These are phyloP conservation scores for Hydrophis major DNA, from an alignment of 2,797 vertebrate genomes.

Conservation along the genomic window DNA sequence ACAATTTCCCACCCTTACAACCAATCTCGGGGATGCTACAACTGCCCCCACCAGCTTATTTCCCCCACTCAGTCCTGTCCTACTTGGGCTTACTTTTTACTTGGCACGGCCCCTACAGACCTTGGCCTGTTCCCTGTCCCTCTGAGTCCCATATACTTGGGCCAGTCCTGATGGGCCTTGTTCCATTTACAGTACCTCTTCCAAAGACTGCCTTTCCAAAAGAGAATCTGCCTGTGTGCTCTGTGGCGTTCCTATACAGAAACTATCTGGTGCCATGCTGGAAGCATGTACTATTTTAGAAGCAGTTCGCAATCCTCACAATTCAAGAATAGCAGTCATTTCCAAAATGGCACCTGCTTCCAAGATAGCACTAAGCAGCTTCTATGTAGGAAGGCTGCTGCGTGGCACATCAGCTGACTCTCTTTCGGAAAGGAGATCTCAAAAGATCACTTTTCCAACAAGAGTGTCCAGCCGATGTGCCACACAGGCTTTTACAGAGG, in stretches of 20 bases:
- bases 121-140: not conserved
- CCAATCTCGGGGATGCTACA: not conserved
- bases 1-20: not conserved
- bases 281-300: not conserved
- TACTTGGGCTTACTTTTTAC: not conserved
- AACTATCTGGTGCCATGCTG: not conserved
- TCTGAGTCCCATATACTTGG: not conserved
- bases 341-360: not conserved
- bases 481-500: not conserved
- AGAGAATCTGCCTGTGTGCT: not conserved
- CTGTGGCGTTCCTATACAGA: not conserved
- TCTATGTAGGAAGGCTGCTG: not conserved
- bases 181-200: not conserved
- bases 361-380: not conserved
- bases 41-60: not conserved
- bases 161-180: not conserved
- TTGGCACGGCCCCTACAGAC: not conserved
- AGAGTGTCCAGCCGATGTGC: not conserved
- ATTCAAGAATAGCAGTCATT: not conserved
- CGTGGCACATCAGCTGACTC: not conserved
- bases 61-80: not conserved
- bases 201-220: not conserved
- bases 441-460: not conserved
- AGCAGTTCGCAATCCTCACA: not conserved
- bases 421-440: not conserved